phyloP scores from a whole-genome alignment of 1,140 invertebrate genomes.

The Andricus grossulariae region DNA sequence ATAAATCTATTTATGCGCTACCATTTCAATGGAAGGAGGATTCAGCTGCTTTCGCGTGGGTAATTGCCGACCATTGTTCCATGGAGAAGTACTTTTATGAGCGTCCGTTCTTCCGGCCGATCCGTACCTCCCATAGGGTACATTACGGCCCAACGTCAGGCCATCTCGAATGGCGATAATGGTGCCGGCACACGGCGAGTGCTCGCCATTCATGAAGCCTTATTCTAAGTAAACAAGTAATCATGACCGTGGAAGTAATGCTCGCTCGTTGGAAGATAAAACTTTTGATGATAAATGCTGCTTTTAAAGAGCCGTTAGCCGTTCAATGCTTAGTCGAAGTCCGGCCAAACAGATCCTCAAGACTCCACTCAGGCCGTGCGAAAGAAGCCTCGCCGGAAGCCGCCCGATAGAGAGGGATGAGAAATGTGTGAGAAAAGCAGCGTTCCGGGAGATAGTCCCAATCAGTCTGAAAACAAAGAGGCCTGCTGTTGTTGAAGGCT shows the following conservation, averaged over 20 bases:
- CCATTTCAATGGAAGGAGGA: constrained; percentile 42
- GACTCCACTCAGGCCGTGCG: neutral
- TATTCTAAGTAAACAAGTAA: constrained; percentile 27
- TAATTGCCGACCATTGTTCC: constrained; percentile 41
- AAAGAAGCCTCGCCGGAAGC: constrained; percentile 14
- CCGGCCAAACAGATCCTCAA: neutral
- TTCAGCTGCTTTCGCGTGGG: constrained; percentile 35
- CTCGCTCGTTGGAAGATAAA: neutral
- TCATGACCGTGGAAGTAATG: neutral
- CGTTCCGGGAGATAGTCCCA: neutral
- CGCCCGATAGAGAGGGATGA: neutral
- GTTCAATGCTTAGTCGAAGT: neutral
- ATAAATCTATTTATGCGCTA: constrained; percentile 48
- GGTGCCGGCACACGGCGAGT: neutral
- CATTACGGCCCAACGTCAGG: constrained; percentile 4
- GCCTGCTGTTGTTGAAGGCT: too few species aligned
- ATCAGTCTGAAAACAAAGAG: neutral
- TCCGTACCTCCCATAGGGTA: constrained; percentile 24
- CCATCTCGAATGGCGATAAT: constrained; percentile 10
- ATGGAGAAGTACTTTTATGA: constrained; percentile 19
- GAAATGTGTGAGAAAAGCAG: neutral
- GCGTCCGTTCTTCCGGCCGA: constrained; percentile 27
- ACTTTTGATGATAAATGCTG: constrained; percentile 10
- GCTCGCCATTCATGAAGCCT: constrained; percentile 26
- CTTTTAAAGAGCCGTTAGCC: neutral